Evolutionary conservation across 2,888 invertebrate genomes (phyloP).

Genomic region (Drosophila monieri): DNA sequence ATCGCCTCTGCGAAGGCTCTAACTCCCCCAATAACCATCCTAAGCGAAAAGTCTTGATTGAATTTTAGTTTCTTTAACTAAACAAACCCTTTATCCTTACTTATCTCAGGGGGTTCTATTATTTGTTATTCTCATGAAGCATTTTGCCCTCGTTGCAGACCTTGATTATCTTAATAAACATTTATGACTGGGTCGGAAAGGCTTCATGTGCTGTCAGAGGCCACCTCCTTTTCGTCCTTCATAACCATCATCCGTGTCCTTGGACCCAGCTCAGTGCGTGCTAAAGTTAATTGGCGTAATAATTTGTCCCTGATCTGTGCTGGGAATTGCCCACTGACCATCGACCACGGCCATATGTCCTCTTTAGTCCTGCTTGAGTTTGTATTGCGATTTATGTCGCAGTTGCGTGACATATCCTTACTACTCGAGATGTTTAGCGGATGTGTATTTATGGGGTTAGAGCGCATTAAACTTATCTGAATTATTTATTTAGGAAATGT

Average conservation of each 20-base stretch:
- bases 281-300: constrained; percentile 45
- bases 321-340: constrained; percentile 37
- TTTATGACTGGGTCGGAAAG: constrained; percentile 29
- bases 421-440: constrained; percentile 5
- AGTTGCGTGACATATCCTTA: constrained; percentile 12
- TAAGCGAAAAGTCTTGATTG: too few species aligned
- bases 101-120: too few species aligned
- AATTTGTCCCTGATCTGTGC: constrained; percentile 36
- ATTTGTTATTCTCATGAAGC: too few species aligned
- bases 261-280: constrained; percentile 25
- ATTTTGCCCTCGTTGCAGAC: neutral
- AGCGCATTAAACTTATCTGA: constrained; percentile 4
- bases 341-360: constrained; percentile 50
- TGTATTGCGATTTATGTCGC: constrained; percentile 4
- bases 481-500: neutral
- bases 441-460: constrained; percentile 11
- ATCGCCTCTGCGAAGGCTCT: too few species aligned
- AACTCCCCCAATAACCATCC: too few species aligned
- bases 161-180: constrained; percentile 47
- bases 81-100: too few species aligned
- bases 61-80: too few species aligned
- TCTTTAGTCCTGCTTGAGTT: constrained; percentile 13
- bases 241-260: constrained; percentile 23
- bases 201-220: constrained; percentile 11
- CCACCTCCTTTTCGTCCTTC: constrained; percentile 13